These are phyloP conservation scores for Threskiornis aethiopicus DNA, from an alignment of 2,797 vertebrate genomes.

Conservation along the genomic window DNA sequence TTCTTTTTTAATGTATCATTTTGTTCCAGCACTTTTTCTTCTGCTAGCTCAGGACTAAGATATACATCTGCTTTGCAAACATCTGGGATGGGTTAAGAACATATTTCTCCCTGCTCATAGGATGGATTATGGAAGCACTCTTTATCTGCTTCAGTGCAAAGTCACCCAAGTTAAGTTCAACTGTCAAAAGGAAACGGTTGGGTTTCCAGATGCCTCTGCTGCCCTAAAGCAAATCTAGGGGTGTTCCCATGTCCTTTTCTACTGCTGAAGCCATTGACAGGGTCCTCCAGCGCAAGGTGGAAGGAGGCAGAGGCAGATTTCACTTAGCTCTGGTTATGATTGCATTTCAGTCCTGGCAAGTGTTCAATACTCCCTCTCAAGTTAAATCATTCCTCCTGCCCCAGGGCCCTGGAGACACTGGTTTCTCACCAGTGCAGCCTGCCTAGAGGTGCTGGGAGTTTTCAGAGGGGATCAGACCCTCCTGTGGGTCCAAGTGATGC, in stretches of 20 bases:
- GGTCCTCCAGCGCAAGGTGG: neutral
- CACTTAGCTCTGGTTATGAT: neutral
- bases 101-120: neutral
- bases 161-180: neutral
- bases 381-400: neutral
- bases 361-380: neutral
- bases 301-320: neutral
- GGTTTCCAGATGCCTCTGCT: neutral
- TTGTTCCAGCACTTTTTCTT: conserved; percentile 28
- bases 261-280: neutral
- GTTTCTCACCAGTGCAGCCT: neutral
- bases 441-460: neutral
- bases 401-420: neutral
- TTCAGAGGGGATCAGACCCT: neutral
- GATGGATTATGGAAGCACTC: neutral
- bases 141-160: neutral
- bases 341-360: neutral
- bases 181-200: neutral
- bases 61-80: neutral
- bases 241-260: neutral
- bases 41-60: neutral
- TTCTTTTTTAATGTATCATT: neutral
- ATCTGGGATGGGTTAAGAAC: conserved; percentile 31
- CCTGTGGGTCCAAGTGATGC: neutral
- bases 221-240: neutral